Conservation (phyloP, 1,140 invertebrate species). For the fruit fly (Drosophila melanogaster) region Release_6_plus_ISO1_MT NT_037436.4:2839501-2840000, state of each 20-base stretch:
- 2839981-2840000: conserved; percentile 70
- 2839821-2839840: conserved; percentile 83
- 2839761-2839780: conserved; percentile 44
- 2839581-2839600: conserved; percentile 46
- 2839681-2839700: conserved; percentile 69
- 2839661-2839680: conserved; percentile 83
- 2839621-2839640: conserved; percentile 41
- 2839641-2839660: conserved; percentile 57
- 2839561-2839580: conserved; percentile 39
- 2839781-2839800: conserved; percentile 60
- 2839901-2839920: conserved; percentile 57
- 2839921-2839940: conserved; percentile 75
- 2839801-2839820: conserved; percentile 80
- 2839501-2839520: conserved; percentile 60
- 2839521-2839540: conserved; percentile 72
- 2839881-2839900: conserved; percentile 30
- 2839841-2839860: conserved; percentile 22
- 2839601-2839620: conserved; percentile 57
- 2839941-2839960: conserved; percentile 65
- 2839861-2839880: conserved; percentile 19
- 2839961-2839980: conserved; percentile 82
- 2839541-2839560: conserved; percentile 38
- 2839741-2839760: conserved; percentile 38
- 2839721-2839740: conserved; percentile 3
- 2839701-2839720: not conserved